Base-by-base conservation (phyloP, 2,113 vertebrate genomes). In the Odocoileus virginianus region DNA sequence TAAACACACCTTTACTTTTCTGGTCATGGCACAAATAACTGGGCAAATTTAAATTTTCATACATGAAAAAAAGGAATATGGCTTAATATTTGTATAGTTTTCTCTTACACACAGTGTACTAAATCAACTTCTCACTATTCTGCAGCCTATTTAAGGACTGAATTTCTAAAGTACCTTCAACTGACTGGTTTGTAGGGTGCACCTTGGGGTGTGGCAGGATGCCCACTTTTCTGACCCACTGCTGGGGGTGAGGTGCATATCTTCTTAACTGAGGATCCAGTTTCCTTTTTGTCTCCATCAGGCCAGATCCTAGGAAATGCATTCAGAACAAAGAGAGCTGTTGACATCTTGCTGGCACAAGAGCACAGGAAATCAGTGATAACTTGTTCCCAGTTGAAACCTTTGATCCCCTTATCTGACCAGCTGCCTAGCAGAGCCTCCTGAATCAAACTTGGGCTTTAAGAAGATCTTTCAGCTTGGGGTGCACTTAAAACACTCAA, bases 171-270 rank as follows among this genome's bases (percentile, higher is more conserved):
- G 19, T 87, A 40, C 67, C 54, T 78, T 40, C 55, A 9, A 12
- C 3, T 5, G 43, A 50, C 43, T 40, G 13, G 14, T 15, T 30
- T 36, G 43, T 5, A 15, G 43, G 54, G 54, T n/a, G 28, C 23
- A 60, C 54, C 13, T 7, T 60, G 43, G 16, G 23, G 3, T 30
- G 33, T 9, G 43, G 54, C 16, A 47, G 25, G 54, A 61, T 30
- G 5, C 43, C 67, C 83, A 52, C 36, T 84, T 50, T 78, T 36
- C 67, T 50, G 33, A 78, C 43, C 83, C 25, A 2, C 43, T 60
- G 55, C 43, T 28, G 12, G 12, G 25, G 43, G 7, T 36, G 25
- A 36, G 33, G 1, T 8, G n/a, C 0, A 0, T 28, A n/a, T 82
- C 47, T 36, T 86, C 61, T 47, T 58, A 21, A 86, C 57, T 30